phyloP scores from a whole-genome alignment of 2,888 invertebrate genomes.

The Gymnoscelis rufifasciata region DNA sequence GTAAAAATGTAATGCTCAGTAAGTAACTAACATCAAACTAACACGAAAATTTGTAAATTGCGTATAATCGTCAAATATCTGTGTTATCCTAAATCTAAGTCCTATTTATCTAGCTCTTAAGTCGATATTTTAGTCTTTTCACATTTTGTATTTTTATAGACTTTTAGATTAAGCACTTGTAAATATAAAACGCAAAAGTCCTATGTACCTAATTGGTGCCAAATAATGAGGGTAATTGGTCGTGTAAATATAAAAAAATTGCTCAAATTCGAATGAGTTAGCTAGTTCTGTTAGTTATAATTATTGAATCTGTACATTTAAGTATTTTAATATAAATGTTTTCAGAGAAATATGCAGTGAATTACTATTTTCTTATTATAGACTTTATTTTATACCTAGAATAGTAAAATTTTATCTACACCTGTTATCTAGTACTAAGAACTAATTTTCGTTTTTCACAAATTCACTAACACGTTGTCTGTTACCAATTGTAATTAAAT shows the following conservation, averaged over 20 bases:
- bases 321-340: background rate
- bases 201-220: constrained; percentile 73
- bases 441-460: background rate
- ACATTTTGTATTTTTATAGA: background rate
- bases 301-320: background rate
- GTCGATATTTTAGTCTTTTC: constrained; percentile 1
- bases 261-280: constrained; percentile 47
- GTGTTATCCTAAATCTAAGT: constrained; percentile 31
- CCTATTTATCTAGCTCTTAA: constrained; percentile 17
- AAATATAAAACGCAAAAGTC: constrained; percentile 48
- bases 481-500: constrained; percentile 19
- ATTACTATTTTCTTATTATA: no score
- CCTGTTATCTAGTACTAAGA: background rate
- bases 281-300: constrained; percentile 4
- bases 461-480: constrained; percentile 8
- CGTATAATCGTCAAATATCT: constrained; percentile 36
- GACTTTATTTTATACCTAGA: no score
- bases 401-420: no score
- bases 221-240: constrained; percentile 45
- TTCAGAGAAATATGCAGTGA: background rate
- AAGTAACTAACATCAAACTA: constrained; percentile 27
- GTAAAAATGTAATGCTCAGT: background rate
- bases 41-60: constrained; percentile 20
- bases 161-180: constrained; percentile 32
- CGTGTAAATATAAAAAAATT: constrained; percentile 42